Evolutionary conservation across 2,113 vertebrate genomes (phyloP).

Genomic region (Grammomys dolichurus): DNA sequence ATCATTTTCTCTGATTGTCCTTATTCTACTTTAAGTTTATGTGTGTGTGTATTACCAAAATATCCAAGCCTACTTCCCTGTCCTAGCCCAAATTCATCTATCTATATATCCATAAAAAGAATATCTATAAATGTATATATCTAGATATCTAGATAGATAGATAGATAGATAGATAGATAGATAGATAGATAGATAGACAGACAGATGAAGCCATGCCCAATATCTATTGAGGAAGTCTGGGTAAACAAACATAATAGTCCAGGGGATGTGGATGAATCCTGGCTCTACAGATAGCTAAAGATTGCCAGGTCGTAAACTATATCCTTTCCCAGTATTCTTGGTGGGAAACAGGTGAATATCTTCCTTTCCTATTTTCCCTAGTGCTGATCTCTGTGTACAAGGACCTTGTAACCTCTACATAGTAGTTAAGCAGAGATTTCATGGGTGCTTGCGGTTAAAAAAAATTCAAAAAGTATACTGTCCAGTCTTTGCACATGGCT

Average conservation of each 20-base stretch:
- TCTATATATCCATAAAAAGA: no score
- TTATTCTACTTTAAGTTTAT: background rate
- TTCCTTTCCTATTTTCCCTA: background rate
- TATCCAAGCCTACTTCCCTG: no score
- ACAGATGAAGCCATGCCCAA: background rate
- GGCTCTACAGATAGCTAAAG: background rate
- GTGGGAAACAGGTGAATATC: background rate
- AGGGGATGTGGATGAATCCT: background rate
- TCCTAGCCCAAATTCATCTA: no score
- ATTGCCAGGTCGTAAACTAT: background rate
- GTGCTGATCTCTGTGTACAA: background rate
- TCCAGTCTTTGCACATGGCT: background rate
- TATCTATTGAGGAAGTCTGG: background rate
- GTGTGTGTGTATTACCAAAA: no score
- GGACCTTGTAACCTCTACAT: background rate
- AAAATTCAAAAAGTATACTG: background rate
- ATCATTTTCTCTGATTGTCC: background rate
- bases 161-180: no score
- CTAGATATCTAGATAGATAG: no score
- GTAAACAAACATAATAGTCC: background rate
- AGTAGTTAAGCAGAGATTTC: constrained; percentile 1
- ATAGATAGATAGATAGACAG: no score
- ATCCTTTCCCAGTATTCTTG: background rate
- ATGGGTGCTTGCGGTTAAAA: background rate
- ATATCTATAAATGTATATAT: no score